A percentile compares a stretch with the other conserved stretches of the same genome.
These are phyloP conservation scores for Abscondita cerata DNA, from an alignment of 2,888 invertebrate genomes.

Conservation along the genomic window DNA sequence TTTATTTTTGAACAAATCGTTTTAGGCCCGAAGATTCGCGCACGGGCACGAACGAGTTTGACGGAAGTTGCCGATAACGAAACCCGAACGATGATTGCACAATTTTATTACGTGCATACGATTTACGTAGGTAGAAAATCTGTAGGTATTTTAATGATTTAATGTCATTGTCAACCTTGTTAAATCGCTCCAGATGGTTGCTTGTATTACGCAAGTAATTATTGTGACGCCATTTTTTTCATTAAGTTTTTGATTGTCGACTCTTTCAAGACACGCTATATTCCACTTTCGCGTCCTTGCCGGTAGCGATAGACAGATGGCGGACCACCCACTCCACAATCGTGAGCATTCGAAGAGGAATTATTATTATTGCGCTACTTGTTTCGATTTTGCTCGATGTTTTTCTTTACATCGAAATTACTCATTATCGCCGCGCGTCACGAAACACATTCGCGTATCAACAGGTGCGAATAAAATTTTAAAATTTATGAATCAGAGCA, in stretches of 20 bases:
- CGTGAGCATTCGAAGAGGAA: slow-evolving; percentile 22
- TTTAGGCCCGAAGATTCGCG: too few species aligned
- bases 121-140: slow-evolving; percentile 26
- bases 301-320: slow-evolving; percentile 25
- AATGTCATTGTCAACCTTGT: slow-evolving; percentile 31
- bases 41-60: too few species aligned
- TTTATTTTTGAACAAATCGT: too few species aligned
- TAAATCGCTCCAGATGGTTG: slow-evolving; percentile 26
- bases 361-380: slow-evolving; percentile 4
- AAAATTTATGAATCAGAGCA: slow-evolving; percentile 33
- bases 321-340: slow-evolving; percentile 31
- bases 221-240: slow-evolving; percentile 25
- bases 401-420: neutral
- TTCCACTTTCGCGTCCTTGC: slow-evolving; percentile 32
- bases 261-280: slow-evolving; percentile 10
- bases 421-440: slow-evolving; percentile 20
- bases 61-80: too few species aligned
- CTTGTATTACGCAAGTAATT: slow-evolving; percentile 1
- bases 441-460: slow-evolving; percentile 24
- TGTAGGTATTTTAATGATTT: slow-evolving; percentile 30
- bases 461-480: slow-evolving; percentile 31
- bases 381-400: slow-evolving; percentile 3
- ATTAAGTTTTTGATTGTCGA: neutral
- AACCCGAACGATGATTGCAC: too few species aligned
- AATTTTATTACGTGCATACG: neutral